These are phyloP conservation scores for Schizopygopsis pylzovi DNA, from an alignment of 2,797 vertebrate genomes.

Conservation along the genomic window DNA sequence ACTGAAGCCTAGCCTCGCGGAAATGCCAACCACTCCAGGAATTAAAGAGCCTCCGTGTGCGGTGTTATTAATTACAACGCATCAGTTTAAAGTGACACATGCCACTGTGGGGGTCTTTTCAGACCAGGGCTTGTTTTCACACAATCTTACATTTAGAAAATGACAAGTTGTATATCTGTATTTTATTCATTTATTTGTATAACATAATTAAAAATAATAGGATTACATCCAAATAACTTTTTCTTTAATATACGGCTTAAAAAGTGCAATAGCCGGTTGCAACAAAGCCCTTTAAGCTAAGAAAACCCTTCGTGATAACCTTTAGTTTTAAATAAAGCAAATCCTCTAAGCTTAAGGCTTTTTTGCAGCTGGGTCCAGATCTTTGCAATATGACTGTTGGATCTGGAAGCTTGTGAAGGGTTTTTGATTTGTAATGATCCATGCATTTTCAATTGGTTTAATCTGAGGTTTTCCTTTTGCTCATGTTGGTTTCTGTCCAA, in stretches of 20 bases:
- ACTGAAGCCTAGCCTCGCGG: conserved; percentile 1
- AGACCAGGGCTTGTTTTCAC: background rate
- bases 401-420: background rate
- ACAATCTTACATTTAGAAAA: background rate
- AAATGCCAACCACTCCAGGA: conserved; percentile 19
- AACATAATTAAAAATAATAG: background rate
- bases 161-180: background rate
- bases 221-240: background rate
- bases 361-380: background rate
- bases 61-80: conserved; percentile 14
- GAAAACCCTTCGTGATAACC: background rate
- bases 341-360: background rate
- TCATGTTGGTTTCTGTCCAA: conserved; percentile 16
- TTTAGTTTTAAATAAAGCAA: background rate
- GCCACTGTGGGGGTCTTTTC: background rate
- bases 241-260: background rate
- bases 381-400: background rate
- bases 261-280: background rate
- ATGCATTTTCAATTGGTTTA: conserved; percentile 12
- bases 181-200: background rate
- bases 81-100: conserved; percentile 20
- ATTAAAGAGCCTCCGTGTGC: conserved; percentile 29
- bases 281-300: background rate
- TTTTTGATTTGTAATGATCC: background rate
- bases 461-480: background rate